A percentile compares a stretch with the other conserved stretches of the same genome.
Evolutionary conservation across 2,113 vertebrate species (phyloP).

Genomic region (Tragulus kanchil): DNA sequence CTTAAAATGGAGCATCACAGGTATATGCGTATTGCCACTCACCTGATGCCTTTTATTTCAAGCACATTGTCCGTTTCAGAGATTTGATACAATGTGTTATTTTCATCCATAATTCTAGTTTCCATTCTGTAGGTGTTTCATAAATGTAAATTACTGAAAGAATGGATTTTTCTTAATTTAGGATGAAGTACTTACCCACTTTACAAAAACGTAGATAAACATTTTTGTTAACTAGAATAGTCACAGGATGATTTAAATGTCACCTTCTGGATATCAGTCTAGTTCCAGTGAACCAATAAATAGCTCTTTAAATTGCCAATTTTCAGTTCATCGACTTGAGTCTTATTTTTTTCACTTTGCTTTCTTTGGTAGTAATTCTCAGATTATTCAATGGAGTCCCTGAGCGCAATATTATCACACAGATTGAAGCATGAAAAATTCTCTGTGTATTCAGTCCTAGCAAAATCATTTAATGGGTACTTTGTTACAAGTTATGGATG

Average conservation of each 20-base stretch:
- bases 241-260: constrained; percentile 12
- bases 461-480: background rate
- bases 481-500: background rate
- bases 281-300: constrained; percentile 1
- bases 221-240: background rate
- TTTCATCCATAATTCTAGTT: background rate
- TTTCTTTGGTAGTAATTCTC: background rate
- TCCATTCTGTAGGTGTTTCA: background rate
- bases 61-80: background rate
- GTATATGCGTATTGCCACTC: background rate
- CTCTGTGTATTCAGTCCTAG: background rate
- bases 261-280: background rate
- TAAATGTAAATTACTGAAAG: background rate
- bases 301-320: background rate
- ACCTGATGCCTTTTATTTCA: background rate
- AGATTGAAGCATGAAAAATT: background rate
- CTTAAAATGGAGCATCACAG: background rate
- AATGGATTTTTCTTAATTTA: background rate
- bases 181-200: background rate
- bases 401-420: background rate
- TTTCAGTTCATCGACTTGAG: background rate
- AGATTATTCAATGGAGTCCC: background rate
- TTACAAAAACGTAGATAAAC: background rate
- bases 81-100: background rate
- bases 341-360: background rate